A percentile compares a stretch with the other conserved stretches of the same genome.
Evolutionary conservation across 2,113 vertebrate genomes (phyloP).

Genomic region (Lates calcarifer): DNA sequence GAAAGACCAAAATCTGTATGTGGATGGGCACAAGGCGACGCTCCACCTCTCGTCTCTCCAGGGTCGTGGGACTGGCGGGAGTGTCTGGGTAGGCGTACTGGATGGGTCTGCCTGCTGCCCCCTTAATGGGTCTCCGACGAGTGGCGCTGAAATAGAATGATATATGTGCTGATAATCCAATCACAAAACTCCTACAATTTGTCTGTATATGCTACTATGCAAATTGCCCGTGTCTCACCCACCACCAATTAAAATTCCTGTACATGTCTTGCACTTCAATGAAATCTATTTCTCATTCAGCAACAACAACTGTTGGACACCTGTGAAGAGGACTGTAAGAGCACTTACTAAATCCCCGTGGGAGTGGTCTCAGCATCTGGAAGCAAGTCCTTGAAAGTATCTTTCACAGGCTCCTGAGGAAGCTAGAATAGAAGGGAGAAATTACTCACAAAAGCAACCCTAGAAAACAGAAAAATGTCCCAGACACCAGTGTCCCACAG

Average conservation of each 20-base stretch:
- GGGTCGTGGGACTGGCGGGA: conserved; percentile 69
- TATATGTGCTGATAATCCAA: not conserved
- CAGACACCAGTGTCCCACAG: conserved; percentile 18
- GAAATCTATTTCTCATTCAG: not conserved
- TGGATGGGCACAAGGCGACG: conserved; percentile 72
- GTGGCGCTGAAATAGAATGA: conserved; percentile 72
- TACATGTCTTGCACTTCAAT: not conserved
- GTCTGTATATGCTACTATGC: no score
- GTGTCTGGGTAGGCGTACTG: conserved; percentile 76
- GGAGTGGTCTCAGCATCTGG: conserved; percentile 55
- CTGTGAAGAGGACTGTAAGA: not conserved
- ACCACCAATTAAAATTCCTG: not conserved
- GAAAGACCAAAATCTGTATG: conserved; percentile 81
- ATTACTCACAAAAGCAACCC: not conserved
- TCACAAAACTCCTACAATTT: not conserved
- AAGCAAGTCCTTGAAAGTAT: conserved; percentile 69
- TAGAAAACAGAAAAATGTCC: not conserved
- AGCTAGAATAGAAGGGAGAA: not conserved
- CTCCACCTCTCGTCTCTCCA: conserved; percentile 61
- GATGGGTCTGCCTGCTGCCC: conserved; percentile 85
- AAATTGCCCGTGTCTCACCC: not conserved
- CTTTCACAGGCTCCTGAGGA: conserved; percentile 48
- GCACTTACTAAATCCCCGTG: conserved; percentile 79
- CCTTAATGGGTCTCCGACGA: conserved; percentile 77
- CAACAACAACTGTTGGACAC: not conserved